Percentiles rank a stretch among this genome's conserved stretches.
Evolutionary conservation across 2,113 vertebrate genomes (phyloP).

Genomic region (Phalacrocorax carbo): DNA sequence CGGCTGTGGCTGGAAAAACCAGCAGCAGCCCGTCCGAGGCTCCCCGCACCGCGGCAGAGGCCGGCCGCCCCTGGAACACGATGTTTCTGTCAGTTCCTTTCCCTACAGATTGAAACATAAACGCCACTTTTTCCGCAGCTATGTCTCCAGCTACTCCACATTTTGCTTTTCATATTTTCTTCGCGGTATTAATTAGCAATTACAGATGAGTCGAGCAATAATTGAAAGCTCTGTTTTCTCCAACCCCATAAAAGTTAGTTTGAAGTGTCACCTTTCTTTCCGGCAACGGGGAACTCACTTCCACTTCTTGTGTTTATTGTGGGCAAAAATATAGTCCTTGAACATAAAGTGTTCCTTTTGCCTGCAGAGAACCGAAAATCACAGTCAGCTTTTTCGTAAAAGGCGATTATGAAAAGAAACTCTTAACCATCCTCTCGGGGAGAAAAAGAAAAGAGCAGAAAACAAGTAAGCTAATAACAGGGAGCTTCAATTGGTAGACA

Average conservation of each 20-base stretch:
- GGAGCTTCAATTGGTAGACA: constrained; percentile 70
- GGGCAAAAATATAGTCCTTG: background rate
- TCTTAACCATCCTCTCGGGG: background rate
- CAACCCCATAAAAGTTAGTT: constrained; percentile 47
- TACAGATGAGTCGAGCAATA: constrained; percentile 11
- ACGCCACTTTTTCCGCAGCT: background rate
- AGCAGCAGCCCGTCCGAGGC: background rate
- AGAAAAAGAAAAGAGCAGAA: background rate
- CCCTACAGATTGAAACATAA: background rate
- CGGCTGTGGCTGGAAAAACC: background rate
- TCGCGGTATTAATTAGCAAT: background rate
- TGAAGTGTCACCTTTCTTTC: constrained; percentile 66
- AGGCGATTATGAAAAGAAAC: background rate
- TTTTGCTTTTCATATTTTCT: background rate
- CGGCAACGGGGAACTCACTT: constrained; percentile 22
- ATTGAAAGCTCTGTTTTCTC: constrained; percentile 49
- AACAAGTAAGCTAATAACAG: constrained; percentile 58
- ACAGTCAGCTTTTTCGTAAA: background rate
- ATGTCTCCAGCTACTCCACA: background rate
- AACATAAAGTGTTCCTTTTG: background rate
- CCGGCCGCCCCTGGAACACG: background rate
- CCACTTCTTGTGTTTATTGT: constrained; percentile 10
- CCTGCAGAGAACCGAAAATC: background rate
- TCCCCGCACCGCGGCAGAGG: background rate
- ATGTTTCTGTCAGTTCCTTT: background rate